These are phyloP conservation scores for Anthrax anthrax DNA, from an alignment of 2,888 invertebrate genomes.

Conservation along the genomic window DNA sequence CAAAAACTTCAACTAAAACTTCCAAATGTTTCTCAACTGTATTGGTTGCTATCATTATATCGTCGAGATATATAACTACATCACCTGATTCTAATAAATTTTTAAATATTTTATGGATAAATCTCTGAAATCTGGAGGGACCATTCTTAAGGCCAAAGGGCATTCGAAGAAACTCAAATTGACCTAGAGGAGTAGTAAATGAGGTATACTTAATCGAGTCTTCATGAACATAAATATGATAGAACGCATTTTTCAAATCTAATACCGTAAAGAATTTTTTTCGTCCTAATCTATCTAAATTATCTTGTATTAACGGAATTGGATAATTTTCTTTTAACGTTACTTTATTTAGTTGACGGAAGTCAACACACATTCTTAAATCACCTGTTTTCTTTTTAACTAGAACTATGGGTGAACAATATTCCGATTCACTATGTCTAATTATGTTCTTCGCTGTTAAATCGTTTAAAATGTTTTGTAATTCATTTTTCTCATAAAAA, in stretches of 20 bases:
- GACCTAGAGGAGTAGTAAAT: conserved; percentile 14
- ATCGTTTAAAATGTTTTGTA: conserved; percentile 3
- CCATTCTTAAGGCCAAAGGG: conserved; percentile 13
- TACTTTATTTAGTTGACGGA: conserved; percentile 10
- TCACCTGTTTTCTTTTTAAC: conserved; percentile 11
- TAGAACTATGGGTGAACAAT: conserved; percentile 9
- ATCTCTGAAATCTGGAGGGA: conserved; percentile 14
- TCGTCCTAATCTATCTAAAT: conserved; percentile 9
- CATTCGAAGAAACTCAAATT: conserved; percentile 12
- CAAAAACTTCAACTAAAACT: conserved; percentile 12
- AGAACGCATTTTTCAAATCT: conserved; percentile 14
- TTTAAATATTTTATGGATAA: conserved; percentile 14
- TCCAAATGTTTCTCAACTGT: conserved; percentile 13
- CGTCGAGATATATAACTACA: conserved; percentile 17
- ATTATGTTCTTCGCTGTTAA: conserved; percentile 3
- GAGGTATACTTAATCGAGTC: conserved; percentile 13
- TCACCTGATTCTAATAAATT: conserved; percentile 11
- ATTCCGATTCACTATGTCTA: conserved; percentile 6
- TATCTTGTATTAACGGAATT: conserved; percentile 11
- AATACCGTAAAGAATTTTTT: conserved; percentile 13
- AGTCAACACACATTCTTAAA: conserved; percentile 11
- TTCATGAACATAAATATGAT: conserved; percentile 11
- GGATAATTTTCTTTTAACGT: conserved; percentile 11
- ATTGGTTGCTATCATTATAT: conserved; percentile 16
- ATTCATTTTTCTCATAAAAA: not conserved